phyloP scores from a whole-genome alignment of 2,888 invertebrate species.

The Pachliopta kotzebuea region DNA sequence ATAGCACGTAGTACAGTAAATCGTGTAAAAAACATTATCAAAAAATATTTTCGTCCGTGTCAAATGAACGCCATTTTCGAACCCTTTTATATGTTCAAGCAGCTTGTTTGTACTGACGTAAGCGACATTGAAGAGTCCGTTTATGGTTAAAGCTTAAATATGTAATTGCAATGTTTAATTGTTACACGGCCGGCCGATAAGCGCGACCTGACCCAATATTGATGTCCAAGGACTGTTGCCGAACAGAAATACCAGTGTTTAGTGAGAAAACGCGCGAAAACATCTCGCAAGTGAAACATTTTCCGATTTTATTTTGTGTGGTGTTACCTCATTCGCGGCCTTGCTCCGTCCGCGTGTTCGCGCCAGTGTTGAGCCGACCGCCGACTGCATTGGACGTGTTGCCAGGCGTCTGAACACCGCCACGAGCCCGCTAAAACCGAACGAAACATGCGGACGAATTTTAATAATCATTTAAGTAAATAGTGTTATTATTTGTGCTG shows the following conservation, averaged over 20 bases:
- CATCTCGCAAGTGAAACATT: constrained; percentile 34
- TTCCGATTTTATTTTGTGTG: constrained; percentile 53
- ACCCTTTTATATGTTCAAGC: too few species aligned
- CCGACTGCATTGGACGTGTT: constrained; percentile 44
- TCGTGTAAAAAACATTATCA: too few species aligned
- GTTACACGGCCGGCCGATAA: constrained; percentile 20
- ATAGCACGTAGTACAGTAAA: too few species aligned
- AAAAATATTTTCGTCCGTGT: too few species aligned
- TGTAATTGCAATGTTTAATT: constrained; percentile 26
- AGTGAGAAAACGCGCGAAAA: constrained; percentile 59
- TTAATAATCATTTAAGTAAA: constrained; percentile 52
- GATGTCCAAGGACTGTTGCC: constrained; percentile 1
- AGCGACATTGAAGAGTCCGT: constrained; percentile 8
- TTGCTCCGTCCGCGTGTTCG: constrained; percentile 35
- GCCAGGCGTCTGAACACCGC: constrained; percentile 43
- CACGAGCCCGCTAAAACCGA: constrained; percentile 63
- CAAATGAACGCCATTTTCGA: too few species aligned
- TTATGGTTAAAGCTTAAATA: constrained; percentile 6
- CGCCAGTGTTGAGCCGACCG: constrained; percentile 53
- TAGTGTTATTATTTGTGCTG: constrained; percentile 51
- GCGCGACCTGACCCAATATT: constrained; percentile 34
- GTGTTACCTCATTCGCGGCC: constrained; percentile 56
- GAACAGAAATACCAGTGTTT: constrained; percentile 35
- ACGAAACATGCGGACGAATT: constrained; percentile 76
- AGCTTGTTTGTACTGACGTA: constrained; percentile 11